Evolutionary conservation across 2,888 invertebrate genomes (phyloP).

Genomic region (Drosophila quinaria): DNA sequence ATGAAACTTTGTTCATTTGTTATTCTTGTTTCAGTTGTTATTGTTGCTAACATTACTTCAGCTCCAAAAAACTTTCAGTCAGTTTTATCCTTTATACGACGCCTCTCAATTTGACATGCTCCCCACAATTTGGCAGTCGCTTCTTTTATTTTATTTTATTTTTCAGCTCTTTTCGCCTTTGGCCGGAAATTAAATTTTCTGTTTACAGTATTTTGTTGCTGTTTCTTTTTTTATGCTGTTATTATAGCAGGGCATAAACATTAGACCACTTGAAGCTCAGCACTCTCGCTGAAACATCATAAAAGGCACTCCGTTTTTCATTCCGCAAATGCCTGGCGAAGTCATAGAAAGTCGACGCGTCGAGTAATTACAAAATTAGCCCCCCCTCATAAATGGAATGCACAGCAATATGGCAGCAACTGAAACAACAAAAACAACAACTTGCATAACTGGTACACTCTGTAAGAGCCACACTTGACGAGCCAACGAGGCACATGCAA

Average conservation of each 20-base stretch:
- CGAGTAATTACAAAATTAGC: constrained; percentile 77
- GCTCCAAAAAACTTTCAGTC: constrained; percentile 60
- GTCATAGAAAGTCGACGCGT: constrained; percentile 74
- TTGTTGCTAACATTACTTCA: constrained; percentile 59
- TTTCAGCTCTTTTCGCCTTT: constrained; percentile 40
- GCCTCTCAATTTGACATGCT: constrained; percentile 59
- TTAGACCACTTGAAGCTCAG: constrained; percentile 38
- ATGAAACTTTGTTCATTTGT: constrained; percentile 51
- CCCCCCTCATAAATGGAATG: constrained; percentile 73
- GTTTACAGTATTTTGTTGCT: constrained; percentile 59
- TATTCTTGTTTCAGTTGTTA: constrained; percentile 36
- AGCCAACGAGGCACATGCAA: constrained; percentile 60
- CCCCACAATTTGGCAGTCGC: constrained; percentile 61
- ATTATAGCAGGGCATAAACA: constrained; percentile 33
- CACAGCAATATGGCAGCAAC: constrained; percentile 38
- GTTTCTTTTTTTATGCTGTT: constrained; percentile 22
- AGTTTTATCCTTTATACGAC: constrained; percentile 41
- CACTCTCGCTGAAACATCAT: constrained; percentile 31
- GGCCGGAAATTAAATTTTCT: constrained; percentile 62
- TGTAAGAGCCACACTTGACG: constrained; percentile 58
- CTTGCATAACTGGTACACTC: constrained; percentile 45
- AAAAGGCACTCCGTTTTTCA: constrained; percentile 66
- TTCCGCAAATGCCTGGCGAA: constrained; percentile 53
- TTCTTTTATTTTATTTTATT: constrained; percentile 28
- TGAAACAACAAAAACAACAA: constrained; percentile 29